These are phyloP conservation scores for Hirtodrosophila confusa DNA, from an alignment of 2,888 invertebrate genomes.

Conservation along the genomic window DNA sequence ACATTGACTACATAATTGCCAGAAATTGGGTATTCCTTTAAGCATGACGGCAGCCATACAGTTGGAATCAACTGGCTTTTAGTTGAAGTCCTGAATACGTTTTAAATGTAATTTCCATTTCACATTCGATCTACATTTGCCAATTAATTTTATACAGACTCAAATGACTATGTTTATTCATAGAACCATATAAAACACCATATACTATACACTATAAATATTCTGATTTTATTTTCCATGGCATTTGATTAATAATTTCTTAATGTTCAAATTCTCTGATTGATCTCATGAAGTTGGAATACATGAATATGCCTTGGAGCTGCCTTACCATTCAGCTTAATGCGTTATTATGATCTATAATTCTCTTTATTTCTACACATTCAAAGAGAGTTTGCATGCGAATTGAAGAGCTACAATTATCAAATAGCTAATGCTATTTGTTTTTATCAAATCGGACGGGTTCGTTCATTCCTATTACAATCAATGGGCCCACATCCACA, in stretches of 20 bases:
- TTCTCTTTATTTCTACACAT: no score
- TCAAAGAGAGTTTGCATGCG: no score
- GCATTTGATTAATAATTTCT: no score
- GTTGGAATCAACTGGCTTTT: conserved; percentile 4
- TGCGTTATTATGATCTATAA: no score
- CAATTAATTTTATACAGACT: conserved; percentile 5
- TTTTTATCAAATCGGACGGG: conserved; percentile 46
- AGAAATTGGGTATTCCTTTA: conserved; percentile 92
- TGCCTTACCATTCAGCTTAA: no score
- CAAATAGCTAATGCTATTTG: conserved; percentile 8
- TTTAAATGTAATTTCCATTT: conserved; percentile 5
- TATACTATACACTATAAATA: neutral
- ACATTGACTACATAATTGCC: conserved; percentile 94
- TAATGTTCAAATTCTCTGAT: no score
- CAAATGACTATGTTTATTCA: neutral
- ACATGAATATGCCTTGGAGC: no score
- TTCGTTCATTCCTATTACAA: conserved; percentile 28
- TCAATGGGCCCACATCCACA: conserved; percentile 56
- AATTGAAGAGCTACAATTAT: no score
- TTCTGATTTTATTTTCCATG: no score
- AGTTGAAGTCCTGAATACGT: neutral
- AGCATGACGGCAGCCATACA: conserved; percentile 4
- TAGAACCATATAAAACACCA: neutral
- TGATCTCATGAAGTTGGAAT: no score
- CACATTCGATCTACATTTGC: conserved; percentile 15